phyloP scores from a whole-genome alignment of 1,140 invertebrate genomes.

The Bombus vancouverensis region DNA sequence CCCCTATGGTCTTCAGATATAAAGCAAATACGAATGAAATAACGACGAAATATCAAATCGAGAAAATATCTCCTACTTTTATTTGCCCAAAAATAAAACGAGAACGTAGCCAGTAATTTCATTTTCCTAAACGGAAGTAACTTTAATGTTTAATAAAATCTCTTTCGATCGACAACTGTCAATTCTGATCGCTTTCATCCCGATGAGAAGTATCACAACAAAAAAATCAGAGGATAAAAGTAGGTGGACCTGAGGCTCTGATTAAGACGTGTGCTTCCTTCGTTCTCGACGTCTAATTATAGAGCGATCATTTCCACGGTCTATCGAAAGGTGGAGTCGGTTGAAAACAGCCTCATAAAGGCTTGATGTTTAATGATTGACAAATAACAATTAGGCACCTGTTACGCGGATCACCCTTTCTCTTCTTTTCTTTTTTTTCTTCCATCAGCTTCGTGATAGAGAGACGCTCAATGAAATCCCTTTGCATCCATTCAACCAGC shows the following conservation, averaged over 20 bases:
- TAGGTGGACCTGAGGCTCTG: slow-evolving; percentile 7
- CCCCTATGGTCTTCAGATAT: no score
- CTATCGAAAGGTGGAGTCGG: slow-evolving; percentile 1
- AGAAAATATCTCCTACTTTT: no score
- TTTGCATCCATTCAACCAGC: slow-evolving; percentile 15
- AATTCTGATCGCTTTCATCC: not conserved
- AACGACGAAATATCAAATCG: no score
- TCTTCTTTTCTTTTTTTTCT: slow-evolving; percentile 4
- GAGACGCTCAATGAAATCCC: slow-evolving; percentile 27
- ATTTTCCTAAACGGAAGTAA: not conserved
- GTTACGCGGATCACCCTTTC: slow-evolving; percentile 54
- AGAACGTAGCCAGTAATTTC: not conserved
- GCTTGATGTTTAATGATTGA: slow-evolving; percentile 59
- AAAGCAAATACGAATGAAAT: no score
- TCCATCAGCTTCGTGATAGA: slow-evolving; percentile 17
- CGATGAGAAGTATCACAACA: not conserved
- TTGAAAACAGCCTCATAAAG: slow-evolving; percentile 5
- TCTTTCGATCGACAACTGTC: not conserved
- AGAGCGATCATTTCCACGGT: slow-evolving; percentile 22
- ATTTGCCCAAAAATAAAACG: no score
- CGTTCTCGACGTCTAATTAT: not conserved
- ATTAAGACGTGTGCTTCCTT: slow-evolving; percentile 49
- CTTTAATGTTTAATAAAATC: no score
- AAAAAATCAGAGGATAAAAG: slow-evolving; percentile 27
- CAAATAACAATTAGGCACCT: slow-evolving; percentile 68